phyloP scores from a whole-genome alignment of 1,140 invertebrate genomes.

The Saccostrea glomerata region DNA sequence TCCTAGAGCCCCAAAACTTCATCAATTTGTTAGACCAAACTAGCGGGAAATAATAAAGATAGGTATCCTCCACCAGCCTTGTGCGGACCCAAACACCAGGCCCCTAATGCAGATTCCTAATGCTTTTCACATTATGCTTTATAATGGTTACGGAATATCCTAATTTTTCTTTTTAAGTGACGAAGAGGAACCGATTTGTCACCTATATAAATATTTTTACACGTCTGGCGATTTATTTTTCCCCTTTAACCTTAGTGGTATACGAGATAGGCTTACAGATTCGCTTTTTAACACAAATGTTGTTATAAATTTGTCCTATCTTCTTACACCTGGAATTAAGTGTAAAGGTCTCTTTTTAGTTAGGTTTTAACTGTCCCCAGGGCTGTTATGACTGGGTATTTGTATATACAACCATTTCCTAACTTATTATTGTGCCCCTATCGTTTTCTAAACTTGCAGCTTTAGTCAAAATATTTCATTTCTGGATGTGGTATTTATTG shows the following conservation, averaged over 20 bases:
- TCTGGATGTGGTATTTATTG: neutral
- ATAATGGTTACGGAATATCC: conserved; percentile 23
- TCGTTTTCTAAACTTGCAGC: neutral
- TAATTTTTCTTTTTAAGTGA: conserved; percentile 29
- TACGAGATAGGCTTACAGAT: conserved; percentile 18
- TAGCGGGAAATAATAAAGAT: conserved; percentile 28
- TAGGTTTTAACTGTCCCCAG: neutral
- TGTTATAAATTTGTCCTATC: neutral
- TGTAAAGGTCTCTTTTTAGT: neutral
- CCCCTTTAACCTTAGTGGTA: neutral
- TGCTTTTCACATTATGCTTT: conserved; percentile 11
- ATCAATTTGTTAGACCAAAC: conserved; percentile 43
- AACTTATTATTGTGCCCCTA: neutral
- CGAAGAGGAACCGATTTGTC: conserved; percentile 40
- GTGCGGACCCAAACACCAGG: conserved; percentile 5
- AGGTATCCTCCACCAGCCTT: neutral
- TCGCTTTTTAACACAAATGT: conserved; percentile 40
- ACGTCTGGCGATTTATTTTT: conserved; percentile 41
- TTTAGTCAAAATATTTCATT: conserved; percentile 30
- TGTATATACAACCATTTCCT: conserved; percentile 23
- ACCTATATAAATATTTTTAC: conserved; percentile 47
- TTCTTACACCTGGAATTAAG: conserved; percentile 18
- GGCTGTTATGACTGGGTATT: conserved; percentile 28
- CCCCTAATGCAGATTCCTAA: conserved; percentile 29
- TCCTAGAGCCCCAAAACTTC: conserved; percentile 44